These are phyloP conservation scores for Pollenia angustigena DNA, from an alignment of 2,888 invertebrate species.

Conservation along the genomic window DNA sequence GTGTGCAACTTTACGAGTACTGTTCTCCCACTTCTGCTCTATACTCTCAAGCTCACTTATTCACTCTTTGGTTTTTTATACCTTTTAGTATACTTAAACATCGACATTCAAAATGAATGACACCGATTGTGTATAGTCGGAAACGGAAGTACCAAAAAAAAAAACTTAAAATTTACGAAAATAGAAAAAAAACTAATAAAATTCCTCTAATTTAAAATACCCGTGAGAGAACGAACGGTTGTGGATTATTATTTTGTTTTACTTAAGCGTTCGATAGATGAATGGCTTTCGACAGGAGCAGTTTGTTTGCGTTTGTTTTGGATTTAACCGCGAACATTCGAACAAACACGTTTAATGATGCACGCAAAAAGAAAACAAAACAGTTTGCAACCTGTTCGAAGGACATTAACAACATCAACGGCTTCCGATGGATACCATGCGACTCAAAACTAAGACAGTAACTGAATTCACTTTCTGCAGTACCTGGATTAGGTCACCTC, in stretches of 20 bases:
- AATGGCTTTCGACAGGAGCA: constrained; percentile 31
- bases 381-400: constrained; percentile 65
- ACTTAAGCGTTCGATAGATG: constrained; percentile 13
- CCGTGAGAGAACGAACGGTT: constrained; percentile 42
- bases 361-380: constrained; percentile 69
- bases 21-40: constrained; percentile 27
- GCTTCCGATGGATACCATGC: constrained; percentile 76
- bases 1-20: constrained; percentile 11
- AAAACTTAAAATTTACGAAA: constrained; percentile 33
- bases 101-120: constrained; percentile 36
- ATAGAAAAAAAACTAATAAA: constrained; percentile 40
- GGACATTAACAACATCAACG: constrained; percentile 58
- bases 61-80: constrained; percentile 42
- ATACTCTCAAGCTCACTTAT: constrained; percentile 46
- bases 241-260: constrained; percentile 37
- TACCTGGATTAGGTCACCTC: constrained; percentile 83
- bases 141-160: constrained; percentile 58
- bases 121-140: constrained; percentile 27
- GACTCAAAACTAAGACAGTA: constrained; percentile 81
- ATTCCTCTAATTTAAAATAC: constrained; percentile 45
- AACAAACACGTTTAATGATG: constrained; percentile 50
- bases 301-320: constrained; percentile 24
- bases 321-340: constrained; percentile 38
- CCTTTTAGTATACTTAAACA: constrained; percentile 33
- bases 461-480: constrained; percentile 81